Evolutionary conservation across 2,113 vertebrate genomes (phyloP).

Genomic region (Malurus alboscapulatus): DNA sequence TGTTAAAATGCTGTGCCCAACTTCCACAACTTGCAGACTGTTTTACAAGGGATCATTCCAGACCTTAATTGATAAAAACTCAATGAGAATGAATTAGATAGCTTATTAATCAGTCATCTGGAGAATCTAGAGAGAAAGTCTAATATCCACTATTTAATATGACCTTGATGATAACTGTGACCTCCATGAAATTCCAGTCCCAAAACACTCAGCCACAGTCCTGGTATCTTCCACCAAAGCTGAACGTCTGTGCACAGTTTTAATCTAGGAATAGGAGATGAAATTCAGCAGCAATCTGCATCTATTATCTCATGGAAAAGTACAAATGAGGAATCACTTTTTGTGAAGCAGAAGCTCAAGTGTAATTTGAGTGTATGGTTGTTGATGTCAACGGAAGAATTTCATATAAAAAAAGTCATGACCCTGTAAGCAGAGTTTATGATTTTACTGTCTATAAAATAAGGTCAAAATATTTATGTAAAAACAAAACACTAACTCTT

Average conservation of each 20-base stretch:
- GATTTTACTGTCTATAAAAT: neutral
- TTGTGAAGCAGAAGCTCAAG: neutral
- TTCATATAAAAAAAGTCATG: neutral
- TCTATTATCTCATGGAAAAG: neutral
- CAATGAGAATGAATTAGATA: neutral
- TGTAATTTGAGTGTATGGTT: neutral
- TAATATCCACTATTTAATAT: neutral
- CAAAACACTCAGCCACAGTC: neutral
- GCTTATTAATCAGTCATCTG: neutral
- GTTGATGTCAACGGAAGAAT: neutral
- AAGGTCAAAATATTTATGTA: neutral
- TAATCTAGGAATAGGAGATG: neutral
- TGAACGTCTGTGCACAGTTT: neutral
- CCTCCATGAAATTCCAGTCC: neutral
- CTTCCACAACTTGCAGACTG: neutral
- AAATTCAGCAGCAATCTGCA: neutral
- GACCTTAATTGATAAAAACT: neutral
- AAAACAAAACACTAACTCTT: neutral
- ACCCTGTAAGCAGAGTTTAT: neutral
- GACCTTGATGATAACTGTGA: neutral
- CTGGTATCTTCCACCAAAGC: neutral
- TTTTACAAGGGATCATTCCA: neutral
- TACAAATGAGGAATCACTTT: neutral
- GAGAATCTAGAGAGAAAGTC: neutral
- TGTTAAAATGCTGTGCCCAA: neutral